Base-by-base conservation (phyloP, 2,113 vertebrate species). In the Gallinago jamesoni region DNA sequence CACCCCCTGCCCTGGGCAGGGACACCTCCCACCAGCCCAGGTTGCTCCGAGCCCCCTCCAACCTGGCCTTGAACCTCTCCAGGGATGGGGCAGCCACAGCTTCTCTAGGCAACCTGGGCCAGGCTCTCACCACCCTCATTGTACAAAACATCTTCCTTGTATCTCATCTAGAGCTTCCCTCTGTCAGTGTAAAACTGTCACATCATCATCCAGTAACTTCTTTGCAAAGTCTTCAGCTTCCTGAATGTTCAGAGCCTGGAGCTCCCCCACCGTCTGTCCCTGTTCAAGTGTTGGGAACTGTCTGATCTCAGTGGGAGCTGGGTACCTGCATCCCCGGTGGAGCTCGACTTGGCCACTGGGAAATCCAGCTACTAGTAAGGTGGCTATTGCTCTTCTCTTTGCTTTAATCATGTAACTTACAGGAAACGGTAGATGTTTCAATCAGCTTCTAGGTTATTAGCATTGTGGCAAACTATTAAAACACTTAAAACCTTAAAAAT, bases 171-270 rank as follows among this genome's bases (percentile, higher is more conserved):
- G 27, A 43, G 5, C 37, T 53, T 1, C 31, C 59, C 48, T 35
- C 39, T 11, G 22, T 14, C 5, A 5, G 19, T 17, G 53, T 25
- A 17, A 79, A n/a, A 5, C 19, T 1, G 0, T 47, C n/a, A 10
- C 43, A 17, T 37, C 6, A 5, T 33, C 16, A 24, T 14, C 39
- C n/a, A 35, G 1, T 37, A 53, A 47, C 7, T 47, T 14, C 52
- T 79, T 12, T 45, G 28, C 23, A 30, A 59, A 22, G 12, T 16
- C 48, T 31, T 56, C 30, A 33, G 31, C 48, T 50, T 43, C 22
- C 41, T 21, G 48, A 41, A 33, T 14, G 45, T 62, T 13, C 31
- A 30, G 25, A 14, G 25, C 9, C 25, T 18, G 35, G 33, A 22
- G 14, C 14, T 35, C 7, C 3, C 37, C 4, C 1, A 1, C 3